Conservation (phyloP, 2,888 invertebrate genomes). For the Xanthorhoe designata region DNA sequence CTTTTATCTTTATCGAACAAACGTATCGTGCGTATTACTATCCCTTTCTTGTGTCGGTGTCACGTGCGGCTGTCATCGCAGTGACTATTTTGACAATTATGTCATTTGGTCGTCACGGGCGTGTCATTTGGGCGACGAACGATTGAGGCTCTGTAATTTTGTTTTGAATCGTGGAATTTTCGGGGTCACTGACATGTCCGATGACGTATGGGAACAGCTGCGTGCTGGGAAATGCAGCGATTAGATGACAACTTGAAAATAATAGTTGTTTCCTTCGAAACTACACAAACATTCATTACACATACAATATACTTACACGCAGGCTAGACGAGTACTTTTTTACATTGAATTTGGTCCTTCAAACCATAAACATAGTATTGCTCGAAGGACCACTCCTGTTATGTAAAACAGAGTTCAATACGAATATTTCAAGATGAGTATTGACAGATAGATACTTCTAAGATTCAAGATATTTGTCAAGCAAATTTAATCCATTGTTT, state of each 20-base stretch:
- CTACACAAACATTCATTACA: too few relatives aligned
- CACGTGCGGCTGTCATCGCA: constrained; percentile 82
- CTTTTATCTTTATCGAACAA: constrained; percentile 57
- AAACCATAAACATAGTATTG: not conserved
- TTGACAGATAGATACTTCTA: constrained; percentile 24
- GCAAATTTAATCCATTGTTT: constrained; percentile 33
- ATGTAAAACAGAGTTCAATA: not conserved
- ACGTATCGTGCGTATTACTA: constrained; percentile 37
- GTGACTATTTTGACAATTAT: constrained; percentile 85
- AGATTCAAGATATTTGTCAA: constrained; percentile 27
- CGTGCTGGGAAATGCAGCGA: constrained; percentile 54
- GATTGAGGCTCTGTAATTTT: constrained; percentile 81
- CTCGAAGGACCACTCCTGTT: not conserved
- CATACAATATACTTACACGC: too few relatives aligned
- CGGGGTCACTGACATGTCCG: constrained; percentile 74
- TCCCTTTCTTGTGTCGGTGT: constrained; percentile 69
- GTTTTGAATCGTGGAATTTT: constrained; percentile 78
- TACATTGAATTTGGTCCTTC: not conserved
- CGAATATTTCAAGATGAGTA: constrained; percentile 16
- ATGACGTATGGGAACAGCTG: constrained; percentile 81
- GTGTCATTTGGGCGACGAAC: constrained; percentile 83
- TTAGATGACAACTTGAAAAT: constrained; percentile 32
- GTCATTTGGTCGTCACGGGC: constrained; percentile 83
- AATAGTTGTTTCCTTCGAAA: constrained; percentile 7
- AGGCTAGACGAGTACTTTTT: not conserved